A percentile compares a stretch with the other conserved stretches of the same genome.
Conservation (phyloP, 2,888 invertebrate species). For the Heteropelma amictum region DNA sequence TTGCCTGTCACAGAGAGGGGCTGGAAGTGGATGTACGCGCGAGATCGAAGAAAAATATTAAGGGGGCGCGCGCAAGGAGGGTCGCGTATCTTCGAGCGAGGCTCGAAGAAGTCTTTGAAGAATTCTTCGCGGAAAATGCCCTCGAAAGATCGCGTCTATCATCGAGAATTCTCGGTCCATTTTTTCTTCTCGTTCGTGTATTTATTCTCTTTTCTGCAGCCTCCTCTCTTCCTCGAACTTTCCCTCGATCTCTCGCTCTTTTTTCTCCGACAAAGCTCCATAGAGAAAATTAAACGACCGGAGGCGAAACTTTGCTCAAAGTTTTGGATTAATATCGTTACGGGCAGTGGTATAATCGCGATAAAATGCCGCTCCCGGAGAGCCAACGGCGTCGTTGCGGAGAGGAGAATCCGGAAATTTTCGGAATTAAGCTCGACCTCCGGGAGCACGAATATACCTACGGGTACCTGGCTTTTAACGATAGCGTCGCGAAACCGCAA, state of each 20-base stretch:
- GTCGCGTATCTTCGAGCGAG: too few species aligned
- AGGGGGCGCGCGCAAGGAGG: too few species aligned
- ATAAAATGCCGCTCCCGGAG: slow-evolving; percentile 60
- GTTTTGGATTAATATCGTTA: slow-evolving; percentile 72
- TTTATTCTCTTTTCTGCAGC: neutral
- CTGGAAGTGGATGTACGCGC: neutral
- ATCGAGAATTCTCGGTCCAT: neutral
- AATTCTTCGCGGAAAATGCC: slow-evolving; percentile 1
- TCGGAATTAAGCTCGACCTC: slow-evolving; percentile 5
- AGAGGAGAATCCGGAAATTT: slow-evolving; percentile 26
- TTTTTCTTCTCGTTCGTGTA: slow-evolving; percentile 7
- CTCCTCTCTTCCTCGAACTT: neutral
- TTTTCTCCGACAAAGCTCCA: slow-evolving; percentile 53
- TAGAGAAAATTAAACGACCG: slow-evolving; percentile 68
- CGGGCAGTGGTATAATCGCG: slow-evolving; percentile 67
- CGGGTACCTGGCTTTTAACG: neutral
- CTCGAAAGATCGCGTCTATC: neutral
- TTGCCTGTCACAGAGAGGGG: neutral
- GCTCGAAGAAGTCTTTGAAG: too few species aligned
- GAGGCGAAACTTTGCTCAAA: slow-evolving; percentile 63
- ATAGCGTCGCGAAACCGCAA: slow-evolving; percentile 4
- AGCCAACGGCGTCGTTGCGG: slow-evolving; percentile 19
- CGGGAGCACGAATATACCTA: too few species aligned
- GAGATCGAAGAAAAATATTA: neutral
- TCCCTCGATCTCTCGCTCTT: slow-evolving; percentile 12